Evolutionary conservation across 1,140 invertebrate species (phyloP).

Genomic region (Glossosoma conforme): DNA sequence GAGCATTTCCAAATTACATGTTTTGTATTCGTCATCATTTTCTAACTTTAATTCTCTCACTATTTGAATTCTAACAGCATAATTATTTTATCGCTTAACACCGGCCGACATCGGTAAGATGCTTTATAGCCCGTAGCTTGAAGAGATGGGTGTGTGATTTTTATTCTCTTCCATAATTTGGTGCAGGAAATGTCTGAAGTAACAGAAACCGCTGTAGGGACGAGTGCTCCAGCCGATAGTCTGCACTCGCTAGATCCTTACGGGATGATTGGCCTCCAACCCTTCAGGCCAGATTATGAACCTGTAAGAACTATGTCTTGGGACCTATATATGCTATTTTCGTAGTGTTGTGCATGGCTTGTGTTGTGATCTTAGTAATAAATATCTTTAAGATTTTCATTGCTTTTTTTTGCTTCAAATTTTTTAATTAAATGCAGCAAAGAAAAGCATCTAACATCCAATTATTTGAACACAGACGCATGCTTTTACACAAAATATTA

Average conservation of each 20-base stretch:
- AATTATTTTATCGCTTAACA: not conserved
- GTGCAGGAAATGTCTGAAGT: constrained; percentile 30
- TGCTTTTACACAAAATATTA: too few relatives aligned
- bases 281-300: constrained; percentile 30
- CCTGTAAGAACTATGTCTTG: constrained; percentile 25
- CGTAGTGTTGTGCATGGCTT: too few relatives aligned
- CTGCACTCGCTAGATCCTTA: constrained; percentile 25
- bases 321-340: too few relatives aligned
- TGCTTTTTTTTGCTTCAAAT: too few relatives aligned
- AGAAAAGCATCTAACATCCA: too few relatives aligned
- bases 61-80: not conserved
- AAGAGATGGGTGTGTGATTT: constrained; percentile 10
- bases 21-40: constrained; percentile 9
- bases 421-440: too few relatives aligned
- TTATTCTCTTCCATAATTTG: constrained; percentile 26
- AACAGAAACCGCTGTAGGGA: constrained; percentile 22
- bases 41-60: not conserved
- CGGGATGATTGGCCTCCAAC: constrained; percentile 29
- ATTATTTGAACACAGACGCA: too few relatives aligned
- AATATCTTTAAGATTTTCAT: too few relatives aligned
- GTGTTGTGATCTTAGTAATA: too few relatives aligned
- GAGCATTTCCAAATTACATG: constrained; percentile 31
- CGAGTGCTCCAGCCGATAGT: constrained; percentile 17
- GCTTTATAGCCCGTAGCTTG: not conserved
- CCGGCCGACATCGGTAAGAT: not conserved